These are phyloP conservation scores for Myiozetetes cayanensis DNA, from an alignment of 2,113 vertebrate species.

Conservation along the genomic window DNA sequence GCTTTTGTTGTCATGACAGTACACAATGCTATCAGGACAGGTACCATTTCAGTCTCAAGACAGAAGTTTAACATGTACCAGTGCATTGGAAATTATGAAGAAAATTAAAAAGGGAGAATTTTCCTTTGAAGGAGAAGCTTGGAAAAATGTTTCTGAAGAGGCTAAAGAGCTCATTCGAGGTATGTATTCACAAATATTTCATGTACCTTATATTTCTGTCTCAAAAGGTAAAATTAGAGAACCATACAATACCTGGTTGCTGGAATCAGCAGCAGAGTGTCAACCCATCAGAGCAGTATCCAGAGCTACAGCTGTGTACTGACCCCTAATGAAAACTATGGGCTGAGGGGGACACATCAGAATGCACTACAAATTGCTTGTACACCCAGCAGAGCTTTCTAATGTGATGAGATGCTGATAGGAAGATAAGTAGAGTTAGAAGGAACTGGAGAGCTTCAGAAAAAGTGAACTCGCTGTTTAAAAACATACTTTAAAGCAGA, in stretches of 20 bases:
- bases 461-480: background rate
- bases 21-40: slow-evolving; percentile 97
- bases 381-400: background rate
- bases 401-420: background rate
- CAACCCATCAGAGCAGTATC: background rate
- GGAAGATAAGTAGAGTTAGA: background rate
- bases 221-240: background rate
- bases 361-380: background rate
- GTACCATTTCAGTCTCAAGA: slow-evolving; percentile 96
- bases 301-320: background rate
- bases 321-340: background rate
- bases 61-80: slow-evolving; percentile 88
- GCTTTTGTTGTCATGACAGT: slow-evolving; percentile 73
- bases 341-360: background rate
- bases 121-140: slow-evolving; percentile 95
- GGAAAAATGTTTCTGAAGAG: slow-evolving; percentile 95
- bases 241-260: background rate
- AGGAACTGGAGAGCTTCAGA: background rate
- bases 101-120: slow-evolving; percentile 98
- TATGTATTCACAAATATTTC: slow-evolving; percentile 26
- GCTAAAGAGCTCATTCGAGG: slow-evolving; percentile 97
- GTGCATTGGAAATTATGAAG: slow-evolving; percentile 95
- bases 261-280: background rate
- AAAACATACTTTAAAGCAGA: background rate
- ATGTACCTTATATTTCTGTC: background rate